Conservation (phyloP, 2,113 vertebrate genomes). For the Gasterosteus aculeatus region DNA sequence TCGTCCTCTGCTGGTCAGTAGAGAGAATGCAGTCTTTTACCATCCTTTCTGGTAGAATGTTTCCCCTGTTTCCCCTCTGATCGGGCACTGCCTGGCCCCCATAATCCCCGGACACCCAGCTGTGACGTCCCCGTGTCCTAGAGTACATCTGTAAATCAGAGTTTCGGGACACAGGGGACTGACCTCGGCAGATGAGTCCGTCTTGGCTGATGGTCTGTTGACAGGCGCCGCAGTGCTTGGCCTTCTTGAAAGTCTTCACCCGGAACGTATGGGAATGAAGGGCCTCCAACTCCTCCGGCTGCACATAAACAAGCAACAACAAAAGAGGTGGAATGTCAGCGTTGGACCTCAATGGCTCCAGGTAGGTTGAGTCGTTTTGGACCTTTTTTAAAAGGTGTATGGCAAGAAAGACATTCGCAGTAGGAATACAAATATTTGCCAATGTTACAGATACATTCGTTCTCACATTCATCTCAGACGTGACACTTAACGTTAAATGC, state of each 20-base stretch:
- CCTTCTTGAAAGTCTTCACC: conserved; percentile 95
- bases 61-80: background rate
- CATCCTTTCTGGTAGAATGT: too few relatives aligned
- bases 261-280: conserved; percentile 90
- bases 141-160: background rate
- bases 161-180: conserved; percentile 54
- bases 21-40: too few relatives aligned
- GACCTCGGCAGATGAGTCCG: conserved; percentile 93
- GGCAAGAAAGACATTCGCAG: background rate
- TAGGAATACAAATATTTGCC: background rate
- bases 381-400: background rate
- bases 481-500: background rate
- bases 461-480: background rate
- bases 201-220: conserved; percentile 90
- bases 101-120: background rate
- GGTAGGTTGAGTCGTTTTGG: conserved; percentile 12
- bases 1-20: too few relatives aligned
- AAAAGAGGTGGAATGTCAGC: conserved; percentile 32
- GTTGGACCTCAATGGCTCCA: conserved; percentile 11
- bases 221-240: conserved; percentile 91
- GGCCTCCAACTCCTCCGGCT: conserved; percentile 93
- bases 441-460: background rate
- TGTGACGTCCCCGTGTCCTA: background rate
- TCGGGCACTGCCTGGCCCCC: background rate
- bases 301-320: conserved; percentile 34